Conservation (phyloP, 2,113 vertebrate genomes). For the Macquaria ambigua region DNA sequence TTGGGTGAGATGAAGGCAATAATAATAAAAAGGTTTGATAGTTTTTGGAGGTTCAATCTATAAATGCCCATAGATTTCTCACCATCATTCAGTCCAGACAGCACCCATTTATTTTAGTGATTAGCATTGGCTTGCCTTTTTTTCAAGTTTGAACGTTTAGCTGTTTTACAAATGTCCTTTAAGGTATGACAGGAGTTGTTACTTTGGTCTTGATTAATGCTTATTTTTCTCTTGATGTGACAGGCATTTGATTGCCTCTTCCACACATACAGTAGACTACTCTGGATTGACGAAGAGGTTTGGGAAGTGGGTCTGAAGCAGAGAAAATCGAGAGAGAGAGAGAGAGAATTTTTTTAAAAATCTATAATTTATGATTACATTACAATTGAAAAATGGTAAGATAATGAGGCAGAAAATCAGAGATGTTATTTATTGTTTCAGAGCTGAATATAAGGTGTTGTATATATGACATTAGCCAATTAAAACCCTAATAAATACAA, state of each 20-base stretch:
- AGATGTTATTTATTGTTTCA: not conserved
- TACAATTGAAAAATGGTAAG: not conserved
- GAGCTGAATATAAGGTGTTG: not conserved
- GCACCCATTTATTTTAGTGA: not conserved
- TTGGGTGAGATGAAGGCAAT: not conserved
- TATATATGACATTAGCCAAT: not conserved
- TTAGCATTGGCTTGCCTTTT: not conserved
- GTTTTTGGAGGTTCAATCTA: not conserved
- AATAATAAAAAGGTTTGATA: not conserved
- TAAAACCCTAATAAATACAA: not conserved
- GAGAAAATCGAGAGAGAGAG: not conserved
- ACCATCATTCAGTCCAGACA: not conserved
- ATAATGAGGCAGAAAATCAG: not conserved
- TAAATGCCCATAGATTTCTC: not conserved
- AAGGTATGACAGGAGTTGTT: not conserved
- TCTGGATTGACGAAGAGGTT: not conserved
- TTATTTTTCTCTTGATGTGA: slow-evolving; percentile 7
- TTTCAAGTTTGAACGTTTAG: not conserved
- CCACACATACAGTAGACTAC: not conserved
- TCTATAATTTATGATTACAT: slow-evolving; percentile 7
- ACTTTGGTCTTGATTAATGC: not conserved
- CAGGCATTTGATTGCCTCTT: slow-evolving; percentile 19
- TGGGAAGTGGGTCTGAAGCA: slow-evolving; percentile 6
- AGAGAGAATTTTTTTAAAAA: not conserved
- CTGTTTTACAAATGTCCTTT: not conserved